Base-by-base conservation (phyloP, 2,113 vertebrate species). In the Apus apus region DNA sequence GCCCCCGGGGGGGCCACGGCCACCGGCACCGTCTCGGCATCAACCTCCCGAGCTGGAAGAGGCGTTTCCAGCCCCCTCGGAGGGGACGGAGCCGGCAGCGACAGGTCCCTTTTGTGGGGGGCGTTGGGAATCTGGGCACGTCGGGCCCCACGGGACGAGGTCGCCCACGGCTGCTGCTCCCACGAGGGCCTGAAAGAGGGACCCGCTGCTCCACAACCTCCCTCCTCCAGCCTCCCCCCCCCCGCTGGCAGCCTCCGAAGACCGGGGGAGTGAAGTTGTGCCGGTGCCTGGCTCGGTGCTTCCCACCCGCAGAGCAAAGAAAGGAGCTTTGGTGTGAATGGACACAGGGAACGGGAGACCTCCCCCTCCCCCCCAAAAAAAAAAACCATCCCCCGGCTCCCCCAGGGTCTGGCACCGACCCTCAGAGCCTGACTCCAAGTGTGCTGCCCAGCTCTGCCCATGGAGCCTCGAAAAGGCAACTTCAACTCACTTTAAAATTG, bases 231-330 rank as follows among this genome's bases (percentile, higher is more conserved):
- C 32, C 27, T 16, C 65, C 50, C 1, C 50, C 1, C 40, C 9
- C 0, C 43, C 0, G 0, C n/a, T 34, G 68, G 60, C 75, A 85
- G 79, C 65, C 26, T 43, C 57, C 61, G 13, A 61, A 65, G 32
- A 40, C 34, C 29, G 14, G 21, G 34, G 29, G 32, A 40, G 15
- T 11, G 21, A 89, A 79, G n/a, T 29, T 5, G 9, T 2, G 15
- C 4, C 3, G 27, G 30, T 10, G 56, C 16, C 54, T 13, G 43
- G 58, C 50, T 57, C 1, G 0, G 7, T 2, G 22, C n/a, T 58
- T 50, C 5, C 72, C 72, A 20, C 19, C 3, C 16, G 29, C 36
- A 38, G 22, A 34, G 45, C 45, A 50, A 16, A 70, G n/a, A 56
- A 75, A 40, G 66, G 75, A 51, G 66, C 45, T 40, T 12, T 32